Base-by-base conservation (phyloP, 2,797 vertebrate species). In the Esox masquinongy region DNA sequence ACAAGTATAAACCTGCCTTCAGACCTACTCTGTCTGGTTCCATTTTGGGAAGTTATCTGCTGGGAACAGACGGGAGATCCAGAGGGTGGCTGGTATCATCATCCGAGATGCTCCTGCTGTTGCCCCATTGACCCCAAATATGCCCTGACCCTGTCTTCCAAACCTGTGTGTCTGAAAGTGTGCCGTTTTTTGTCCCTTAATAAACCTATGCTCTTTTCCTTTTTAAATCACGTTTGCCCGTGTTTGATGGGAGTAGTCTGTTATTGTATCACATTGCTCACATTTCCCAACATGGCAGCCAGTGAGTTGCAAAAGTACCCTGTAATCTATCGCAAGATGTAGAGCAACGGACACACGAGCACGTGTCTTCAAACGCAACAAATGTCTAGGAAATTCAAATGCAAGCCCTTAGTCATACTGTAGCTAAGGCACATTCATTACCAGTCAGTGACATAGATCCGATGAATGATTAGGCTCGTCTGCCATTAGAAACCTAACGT, bases 381-480 rank as follows among this genome's bases (percentile, higher is more conserved):
- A 29, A 14, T 47, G 70, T 64, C 29, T 66, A 63, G 15, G 19
- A 14, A 68, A 19, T 9, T 43, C 15, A 43, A 43, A 68, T 15
- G 19, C 19, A 39, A 68, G 22, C 36, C 19, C 16, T 64, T 51
- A 53, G 63, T 36, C 73, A 22, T 51, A 63, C 63, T 59, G 68
- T 53, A 3, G 69, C 39, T 71, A 43, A 24, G 59, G 61, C 68
- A 59, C 74, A 73, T 72, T 36, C 79, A 74, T 82, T 83, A 85
- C 74, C n/a, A 53, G 49, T 50, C 31, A 78, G 72, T 53, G 73
- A 70, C 83, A 81, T 66, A 70, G 74, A 79, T 75, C 71, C 72
- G 73, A 80, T 81, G 79, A 76, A 79, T 79, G 77, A 83, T 80
- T 70, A 81, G 74, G 73, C 79, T 78, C 49, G 22, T 59, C 36